phyloP scores from a whole-genome alignment of 2,113 vertebrate genomes.

The Grammomys dolichurus region DNA sequence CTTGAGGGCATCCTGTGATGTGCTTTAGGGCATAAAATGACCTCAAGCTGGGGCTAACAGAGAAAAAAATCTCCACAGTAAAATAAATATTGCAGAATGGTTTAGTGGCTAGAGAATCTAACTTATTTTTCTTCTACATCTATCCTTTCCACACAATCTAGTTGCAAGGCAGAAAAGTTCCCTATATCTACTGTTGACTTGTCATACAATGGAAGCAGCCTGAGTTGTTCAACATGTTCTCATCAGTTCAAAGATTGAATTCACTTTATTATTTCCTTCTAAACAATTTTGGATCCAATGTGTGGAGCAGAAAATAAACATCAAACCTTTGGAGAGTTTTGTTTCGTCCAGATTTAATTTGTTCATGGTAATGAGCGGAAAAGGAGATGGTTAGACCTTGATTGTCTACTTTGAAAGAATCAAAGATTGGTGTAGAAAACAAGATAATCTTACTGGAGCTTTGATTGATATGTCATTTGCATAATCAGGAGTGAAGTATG shows the following conservation, averaged over 20 bases:
- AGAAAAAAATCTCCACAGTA: not conserved
- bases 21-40: constrained; percentile 73
- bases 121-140: constrained; percentile 29
- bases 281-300: constrained; percentile 54
- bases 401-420: constrained; percentile 69
- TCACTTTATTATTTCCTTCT: constrained; percentile 14
- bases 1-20: constrained; percentile 64
- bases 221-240: constrained; percentile 59
- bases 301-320: constrained; percentile 66
- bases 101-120: constrained; percentile 16
- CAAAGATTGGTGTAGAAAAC: constrained; percentile 60
- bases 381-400: constrained; percentile 67
- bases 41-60: constrained; percentile 51
- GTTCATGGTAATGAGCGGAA: constrained; percentile 62
- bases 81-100: constrained; percentile 64
- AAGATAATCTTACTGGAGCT: constrained; percentile 70
- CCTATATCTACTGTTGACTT: constrained; percentile 37
- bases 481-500: constrained; percentile 77
- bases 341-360: constrained; percentile 73
- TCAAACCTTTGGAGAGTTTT: constrained; percentile 65
- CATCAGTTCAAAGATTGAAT: constrained; percentile 58
- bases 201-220: constrained; percentile 48
- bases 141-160: constrained; percentile 50
- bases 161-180: constrained; percentile 43
- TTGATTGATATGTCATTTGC: constrained; percentile 75